These are phyloP conservation scores for Eulithis testata DNA, from an alignment of 2,888 invertebrate species.

Conservation along the genomic window DNA sequence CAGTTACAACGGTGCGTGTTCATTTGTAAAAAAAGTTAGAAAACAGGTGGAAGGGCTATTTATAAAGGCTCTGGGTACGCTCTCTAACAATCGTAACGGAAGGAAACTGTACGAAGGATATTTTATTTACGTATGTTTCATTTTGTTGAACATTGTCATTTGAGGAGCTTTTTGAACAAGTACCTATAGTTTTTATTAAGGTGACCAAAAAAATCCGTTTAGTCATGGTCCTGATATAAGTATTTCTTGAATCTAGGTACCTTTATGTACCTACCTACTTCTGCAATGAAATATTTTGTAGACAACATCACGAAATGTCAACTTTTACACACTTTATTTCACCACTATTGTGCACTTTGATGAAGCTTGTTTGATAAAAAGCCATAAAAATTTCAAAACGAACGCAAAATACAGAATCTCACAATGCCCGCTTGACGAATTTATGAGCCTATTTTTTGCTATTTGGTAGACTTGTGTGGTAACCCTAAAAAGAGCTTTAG, in stretches of 20 bases:
- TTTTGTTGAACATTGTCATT: no score
- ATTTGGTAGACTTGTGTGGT: background rate
- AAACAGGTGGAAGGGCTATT: conserved; percentile 45
- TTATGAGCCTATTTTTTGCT: conserved; percentile 2
- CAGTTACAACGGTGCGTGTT: conserved; percentile 60
- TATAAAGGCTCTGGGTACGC: conserved; percentile 15
- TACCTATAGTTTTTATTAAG: background rate
- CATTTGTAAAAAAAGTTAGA: conserved; percentile 50
- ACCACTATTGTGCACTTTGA: conserved; percentile 10
- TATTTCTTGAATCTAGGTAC: background rate
- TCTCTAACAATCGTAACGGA: conserved; percentile 6
- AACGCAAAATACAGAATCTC: background rate
- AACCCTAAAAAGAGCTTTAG: no score
- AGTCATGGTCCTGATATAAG: background rate
- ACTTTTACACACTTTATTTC: conserved; percentile 11
- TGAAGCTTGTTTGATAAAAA: background rate
- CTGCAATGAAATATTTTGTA: background rate
- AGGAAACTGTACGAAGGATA: background rate
- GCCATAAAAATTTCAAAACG: conserved; percentile 10
- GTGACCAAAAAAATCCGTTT: background rate
- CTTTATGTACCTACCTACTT: no score
- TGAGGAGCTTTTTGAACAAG: no score
- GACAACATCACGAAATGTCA: conserved; percentile 19
- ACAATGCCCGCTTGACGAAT: conserved; percentile 1
- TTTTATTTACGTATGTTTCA: background rate